Conservation (phyloP, 2,113 vertebrate species). For the Herpetotheres cachinnans region DNA sequence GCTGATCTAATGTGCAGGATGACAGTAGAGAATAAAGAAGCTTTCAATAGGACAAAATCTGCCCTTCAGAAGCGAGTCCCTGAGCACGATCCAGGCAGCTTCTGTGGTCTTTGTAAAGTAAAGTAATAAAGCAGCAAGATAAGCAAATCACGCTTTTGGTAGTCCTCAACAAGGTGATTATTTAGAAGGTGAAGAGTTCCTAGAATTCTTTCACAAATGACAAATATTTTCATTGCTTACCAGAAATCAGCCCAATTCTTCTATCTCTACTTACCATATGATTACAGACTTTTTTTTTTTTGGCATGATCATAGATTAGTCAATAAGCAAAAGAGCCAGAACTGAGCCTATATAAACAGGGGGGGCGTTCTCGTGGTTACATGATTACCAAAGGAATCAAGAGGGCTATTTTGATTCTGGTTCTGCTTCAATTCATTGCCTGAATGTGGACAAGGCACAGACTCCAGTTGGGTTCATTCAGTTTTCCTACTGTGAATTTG, state of each 20-base stretch:
- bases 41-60: not conserved
- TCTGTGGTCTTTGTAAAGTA: not conserved
- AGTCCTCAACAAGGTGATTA: not conserved
- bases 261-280: not conserved
- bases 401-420: not conserved
- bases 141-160: not conserved
- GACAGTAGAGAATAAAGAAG: not conserved
- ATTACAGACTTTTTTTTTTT: not conserved
- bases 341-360: fast-evolving
- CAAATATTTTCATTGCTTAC: not conserved
- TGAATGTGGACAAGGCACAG: not conserved
- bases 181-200: not conserved
- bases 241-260: not conserved
- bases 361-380: not conserved
- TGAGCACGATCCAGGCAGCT: not conserved
- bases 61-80: not conserved
- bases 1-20: not conserved
- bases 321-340: not conserved
- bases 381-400: not conserved
- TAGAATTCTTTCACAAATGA: not conserved
- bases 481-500: not conserved
- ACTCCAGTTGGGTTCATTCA: not conserved
- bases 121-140: not conserved
- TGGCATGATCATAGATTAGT: not conserved
- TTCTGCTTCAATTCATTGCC: not conserved